Percentiles rank a stretch among this genome's conserved stretches.
These are phyloP conservation scores for Eulemur rufifrons DNA, from an alignment of 2,113 vertebrate species.

Conservation along the genomic window DNA sequence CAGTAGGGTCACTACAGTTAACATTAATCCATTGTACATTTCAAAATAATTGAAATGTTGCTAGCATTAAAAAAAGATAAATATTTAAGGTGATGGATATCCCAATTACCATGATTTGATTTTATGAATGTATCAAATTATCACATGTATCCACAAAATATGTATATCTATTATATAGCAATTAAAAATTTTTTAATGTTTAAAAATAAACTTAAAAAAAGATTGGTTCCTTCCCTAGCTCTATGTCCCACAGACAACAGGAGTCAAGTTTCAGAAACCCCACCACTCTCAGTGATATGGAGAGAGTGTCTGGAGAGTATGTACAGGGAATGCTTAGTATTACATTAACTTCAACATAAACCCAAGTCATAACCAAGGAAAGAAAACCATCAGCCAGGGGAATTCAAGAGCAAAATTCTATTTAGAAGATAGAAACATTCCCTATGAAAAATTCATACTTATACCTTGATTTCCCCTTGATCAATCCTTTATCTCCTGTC, in stretches of 20 bases:
- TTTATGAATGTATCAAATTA: not conserved
- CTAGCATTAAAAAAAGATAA: not conserved
- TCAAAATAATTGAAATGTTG: not conserved
- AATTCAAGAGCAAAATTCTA: not conserved
- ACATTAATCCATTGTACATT: not conserved
- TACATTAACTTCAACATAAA: not conserved
- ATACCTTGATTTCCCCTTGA: not conserved
- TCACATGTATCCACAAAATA: not conserved
- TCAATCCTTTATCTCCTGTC: not conserved
- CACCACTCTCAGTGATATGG: not conserved
- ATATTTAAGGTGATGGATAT: not conserved
- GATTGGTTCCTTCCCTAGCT: not conserved
- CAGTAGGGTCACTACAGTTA: not conserved
- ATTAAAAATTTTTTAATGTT: not conserved
- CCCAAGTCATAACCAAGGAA: not conserved
- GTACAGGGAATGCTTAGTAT: not conserved
- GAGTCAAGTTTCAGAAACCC: too few species aligned
- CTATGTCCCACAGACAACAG: not conserved
- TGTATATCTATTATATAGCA: not conserved
- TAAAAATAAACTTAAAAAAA: not conserved
- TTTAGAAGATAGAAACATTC: not conserved
- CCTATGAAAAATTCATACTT: not conserved
- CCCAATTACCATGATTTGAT: not conserved
- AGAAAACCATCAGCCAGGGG: not conserved
- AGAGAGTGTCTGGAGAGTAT: not conserved